phyloP scores from a whole-genome alignment of 2,797 vertebrate species.

The Danio jaintianensis region DNA sequence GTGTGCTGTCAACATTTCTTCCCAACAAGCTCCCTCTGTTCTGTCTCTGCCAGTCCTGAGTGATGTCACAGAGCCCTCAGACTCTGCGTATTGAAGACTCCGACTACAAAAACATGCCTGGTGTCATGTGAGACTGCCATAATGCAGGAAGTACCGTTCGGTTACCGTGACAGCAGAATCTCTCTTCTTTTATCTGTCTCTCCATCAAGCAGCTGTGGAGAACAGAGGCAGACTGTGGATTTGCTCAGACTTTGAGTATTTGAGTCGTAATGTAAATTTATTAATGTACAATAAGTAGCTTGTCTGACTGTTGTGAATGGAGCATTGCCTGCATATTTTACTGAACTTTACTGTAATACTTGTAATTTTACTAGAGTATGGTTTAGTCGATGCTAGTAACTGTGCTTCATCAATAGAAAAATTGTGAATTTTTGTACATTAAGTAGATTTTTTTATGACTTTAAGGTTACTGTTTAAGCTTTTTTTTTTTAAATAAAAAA shows the following conservation, averaged over 20 bases:
- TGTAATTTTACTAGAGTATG: no score
- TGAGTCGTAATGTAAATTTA: neutral
- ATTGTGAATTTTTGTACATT: no score
- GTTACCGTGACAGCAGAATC: conserved; percentile 47
- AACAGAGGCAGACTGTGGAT: neutral
- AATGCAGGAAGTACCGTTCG: conserved; percentile 27
- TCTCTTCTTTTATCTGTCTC: neutral
- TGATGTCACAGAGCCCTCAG: conserved; percentile 48
- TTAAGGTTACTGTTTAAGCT: no score
- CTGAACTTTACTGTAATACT: no score
- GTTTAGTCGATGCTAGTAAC: no score
- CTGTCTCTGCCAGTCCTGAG: conserved; percentile 23
- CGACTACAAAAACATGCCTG: conserved; percentile 24
- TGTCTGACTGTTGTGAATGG: neutral
- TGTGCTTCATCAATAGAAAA: no score
- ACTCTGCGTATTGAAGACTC: conserved; percentile 31
- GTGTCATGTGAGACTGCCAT: neutral
- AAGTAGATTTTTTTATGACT: no score
- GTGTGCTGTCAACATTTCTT: conserved; percentile 29
- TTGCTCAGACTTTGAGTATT: conserved; percentile 4
- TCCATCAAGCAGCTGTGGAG: conserved; percentile 3
- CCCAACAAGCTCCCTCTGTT: conserved; percentile 60
- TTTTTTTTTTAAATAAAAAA: no score
- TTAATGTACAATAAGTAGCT: neutral
- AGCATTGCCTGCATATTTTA: neutral